Conservation (phyloP, 2,113 vertebrate species). For the Labrus mixtus region DNA sequence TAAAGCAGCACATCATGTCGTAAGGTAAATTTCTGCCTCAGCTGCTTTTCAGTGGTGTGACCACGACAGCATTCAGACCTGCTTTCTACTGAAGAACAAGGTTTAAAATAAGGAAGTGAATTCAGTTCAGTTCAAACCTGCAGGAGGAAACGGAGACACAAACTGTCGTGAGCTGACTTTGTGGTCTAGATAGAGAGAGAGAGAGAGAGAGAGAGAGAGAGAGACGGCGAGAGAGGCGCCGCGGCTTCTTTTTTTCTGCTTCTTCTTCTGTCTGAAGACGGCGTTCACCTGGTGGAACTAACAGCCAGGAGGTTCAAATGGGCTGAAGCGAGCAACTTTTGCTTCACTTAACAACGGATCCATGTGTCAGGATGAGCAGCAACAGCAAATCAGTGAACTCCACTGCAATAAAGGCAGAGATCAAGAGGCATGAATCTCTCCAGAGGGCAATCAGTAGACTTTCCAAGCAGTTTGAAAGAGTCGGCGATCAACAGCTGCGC, state of each 20-base stretch:
- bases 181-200: constrained; percentile 64
- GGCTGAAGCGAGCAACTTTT: constrained; percentile 61
- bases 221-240: not conserved
- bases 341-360: constrained; percentile 50
- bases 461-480: constrained; percentile 81
- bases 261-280: constrained; percentile 8
- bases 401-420: constrained; percentile 85
- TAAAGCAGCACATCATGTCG: too few relatives aligned
- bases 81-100: constrained; percentile 24
- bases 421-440: constrained; percentile 82
- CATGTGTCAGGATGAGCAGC: constrained; percentile 81
- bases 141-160: constrained; percentile 78
- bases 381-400: constrained; percentile 79
- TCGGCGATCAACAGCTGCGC: constrained; percentile 81
- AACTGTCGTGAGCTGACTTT: constrained; percentile 48
- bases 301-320: constrained; percentile 65
- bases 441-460: constrained; percentile 81
- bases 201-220: constrained; percentile 12
- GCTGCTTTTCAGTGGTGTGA: not conserved
- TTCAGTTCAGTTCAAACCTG: constrained; percentile 71
- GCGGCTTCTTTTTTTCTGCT: constrained; percentile 25
- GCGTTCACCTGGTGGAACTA: constrained; percentile 35
- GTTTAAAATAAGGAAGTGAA: constrained; percentile 83
- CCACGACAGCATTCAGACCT: not conserved
- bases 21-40: not conserved